These are phyloP conservation scores for Lutraria rhynchaena DNA, from an alignment of 1,140 invertebrate genomes.

Conservation along the genomic window DNA sequence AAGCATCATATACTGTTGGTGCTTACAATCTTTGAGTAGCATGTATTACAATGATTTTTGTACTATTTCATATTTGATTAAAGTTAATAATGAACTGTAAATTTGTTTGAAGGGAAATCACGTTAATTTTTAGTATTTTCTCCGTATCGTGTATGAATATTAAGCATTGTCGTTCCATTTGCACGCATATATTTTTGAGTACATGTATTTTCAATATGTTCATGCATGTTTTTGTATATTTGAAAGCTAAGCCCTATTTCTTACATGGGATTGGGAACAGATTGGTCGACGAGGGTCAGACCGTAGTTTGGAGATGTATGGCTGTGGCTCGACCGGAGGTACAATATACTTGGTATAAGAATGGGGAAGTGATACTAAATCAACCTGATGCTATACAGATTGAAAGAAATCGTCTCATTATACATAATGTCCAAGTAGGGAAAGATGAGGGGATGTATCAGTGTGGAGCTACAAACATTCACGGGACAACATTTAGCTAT, in stretches of 20 bases:
- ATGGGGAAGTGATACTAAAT: slow-evolving; percentile 26
- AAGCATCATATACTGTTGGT: too few relatives aligned
- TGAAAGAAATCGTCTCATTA: slow-evolving; percentile 16
- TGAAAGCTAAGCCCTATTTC: slow-evolving; percentile 95
- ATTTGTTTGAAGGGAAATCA: too few relatives aligned
- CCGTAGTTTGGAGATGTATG: slow-evolving; percentile 96
- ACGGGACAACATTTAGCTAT: slow-evolving; percentile 93
- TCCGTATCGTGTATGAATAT: too few relatives aligned
- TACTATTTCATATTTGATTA: too few relatives aligned
- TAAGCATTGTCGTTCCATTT: too few relatives aligned
- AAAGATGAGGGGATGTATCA: slow-evolving; percentile 91
- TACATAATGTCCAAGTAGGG: slow-evolving; percentile 11
- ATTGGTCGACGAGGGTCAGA: slow-evolving; percentile 91
- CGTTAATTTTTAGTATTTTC: too few relatives aligned
- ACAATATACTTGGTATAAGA: slow-evolving; percentile 94
- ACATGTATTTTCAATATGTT: too few relatives aligned
- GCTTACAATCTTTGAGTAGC: too few relatives aligned
- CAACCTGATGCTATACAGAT: slow-evolving; percentile 37
- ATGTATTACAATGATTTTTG: too few relatives aligned
- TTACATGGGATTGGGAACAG: slow-evolving; percentile 94
- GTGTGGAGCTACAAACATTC: slow-evolving; percentile 94
- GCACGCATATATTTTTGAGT: too few relatives aligned
- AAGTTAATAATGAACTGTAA: too few relatives aligned
- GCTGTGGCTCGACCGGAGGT: slow-evolving; percentile 97
- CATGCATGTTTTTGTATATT: too few relatives aligned